Percentiles rank a stretch among this genome's conserved stretches.
phyloP scores from a whole-genome alignment of 2,797 vertebrate species.

The Bovichtus diacanthus region DNA sequence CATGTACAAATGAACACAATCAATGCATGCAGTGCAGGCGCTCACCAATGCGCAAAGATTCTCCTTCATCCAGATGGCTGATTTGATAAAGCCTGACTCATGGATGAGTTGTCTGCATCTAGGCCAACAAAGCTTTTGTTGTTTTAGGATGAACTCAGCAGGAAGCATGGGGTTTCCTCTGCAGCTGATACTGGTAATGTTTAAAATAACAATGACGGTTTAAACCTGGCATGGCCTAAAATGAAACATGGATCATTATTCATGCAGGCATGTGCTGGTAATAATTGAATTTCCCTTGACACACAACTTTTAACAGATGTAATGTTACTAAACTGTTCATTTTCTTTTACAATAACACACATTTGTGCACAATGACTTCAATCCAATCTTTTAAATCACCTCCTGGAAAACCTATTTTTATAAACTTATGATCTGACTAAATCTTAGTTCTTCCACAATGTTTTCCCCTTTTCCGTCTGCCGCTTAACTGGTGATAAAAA shows the following conservation, averaged over 20 bases:
- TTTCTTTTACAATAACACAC: neutral
- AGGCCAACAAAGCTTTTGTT: slow-evolving; percentile 62
- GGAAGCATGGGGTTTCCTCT: slow-evolving; percentile 71
- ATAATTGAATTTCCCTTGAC: neutral
- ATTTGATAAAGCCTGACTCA: slow-evolving; percentile 58
- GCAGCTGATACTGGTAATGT: slow-evolving; percentile 43
- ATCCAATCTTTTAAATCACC: neutral
- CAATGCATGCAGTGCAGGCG: slow-evolving; percentile 28
- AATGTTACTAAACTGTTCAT: neutral
- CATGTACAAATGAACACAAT: slow-evolving; percentile 17
- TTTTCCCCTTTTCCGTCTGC: slow-evolving; percentile 2
- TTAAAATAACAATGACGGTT: slow-evolving; percentile 41
- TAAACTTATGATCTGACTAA: too few species aligned
- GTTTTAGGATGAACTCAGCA: slow-evolving; percentile 64
- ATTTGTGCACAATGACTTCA: neutral
- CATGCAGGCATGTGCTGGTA: neutral
- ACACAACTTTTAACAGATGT: neutral
- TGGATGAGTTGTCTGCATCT: slow-evolving; percentile 31
- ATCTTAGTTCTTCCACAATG: neutral
- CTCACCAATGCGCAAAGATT: slow-evolving; percentile 9
- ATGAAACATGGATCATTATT: slow-evolving; percentile 24
- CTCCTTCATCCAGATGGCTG: slow-evolving; percentile 62
- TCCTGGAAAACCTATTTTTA: too few species aligned
- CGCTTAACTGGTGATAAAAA: neutral
- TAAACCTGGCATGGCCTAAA: slow-evolving; percentile 23